Evolutionary conservation across 2,888 invertebrate species (phyloP), one percentile per base, ranked within the genome.

Genomic region (Cantharis rustica): DNA sequence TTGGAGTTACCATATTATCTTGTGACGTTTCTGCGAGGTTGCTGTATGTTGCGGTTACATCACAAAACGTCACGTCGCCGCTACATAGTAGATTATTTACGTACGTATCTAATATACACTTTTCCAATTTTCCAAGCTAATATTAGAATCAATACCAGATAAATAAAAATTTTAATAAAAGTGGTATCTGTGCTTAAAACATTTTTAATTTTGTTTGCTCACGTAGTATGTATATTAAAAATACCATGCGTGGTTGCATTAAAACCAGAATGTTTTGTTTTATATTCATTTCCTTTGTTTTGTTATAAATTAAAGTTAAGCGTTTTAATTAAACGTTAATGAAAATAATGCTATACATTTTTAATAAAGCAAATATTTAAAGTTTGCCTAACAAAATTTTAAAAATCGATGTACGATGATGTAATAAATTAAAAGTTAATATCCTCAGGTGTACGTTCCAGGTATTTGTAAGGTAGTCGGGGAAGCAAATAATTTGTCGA

Each of bases 201-300:
- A 70, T 66, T 73, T 74, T 74, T 74, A 74, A 69, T 74, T 69
- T 74, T 64, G 69, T 17, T 74, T 69, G 47, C 47, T 69, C 47
- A 23, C 63, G 68, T 73, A 73, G 64, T 73, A 73, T 74, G 70
- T 70, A 23, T 64, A 17, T 17, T 72, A 72, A 66, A 72, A 72
- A 72, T 66, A 47, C 66, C 66, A 47, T 13, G 47, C 31, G 66
- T 72, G 66, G 72, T 66, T 72, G 26, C 20, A 23, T 47, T 47
- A 47, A 31, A 47, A 47, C 47, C n/a, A n/a, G 47, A 47, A 47
- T 47, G n/a, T 47, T 47, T 47, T 47, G 47, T 47, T 47, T 47
- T 72, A 71, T 72, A 20, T 66, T 72, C 20, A 66, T 72, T 72
- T 64, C 17, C 71, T 71, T 71, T 62, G 47, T 47, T 47, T 47